Conservation (phyloP, 2,113 vertebrate genomes). For the Etheostoma spectabile region DNA sequence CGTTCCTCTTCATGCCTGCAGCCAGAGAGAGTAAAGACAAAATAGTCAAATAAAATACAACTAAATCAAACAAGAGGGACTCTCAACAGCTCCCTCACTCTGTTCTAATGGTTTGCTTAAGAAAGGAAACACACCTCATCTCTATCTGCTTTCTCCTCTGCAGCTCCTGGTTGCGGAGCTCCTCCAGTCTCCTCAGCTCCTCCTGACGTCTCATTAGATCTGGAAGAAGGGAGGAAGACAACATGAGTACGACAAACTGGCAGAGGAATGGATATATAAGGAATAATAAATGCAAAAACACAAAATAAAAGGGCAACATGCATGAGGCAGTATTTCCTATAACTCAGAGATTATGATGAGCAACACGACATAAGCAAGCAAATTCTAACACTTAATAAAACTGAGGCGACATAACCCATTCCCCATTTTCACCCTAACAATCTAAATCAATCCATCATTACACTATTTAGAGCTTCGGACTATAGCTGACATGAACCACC, state of each 20-base stretch:
- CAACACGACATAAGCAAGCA: no score
- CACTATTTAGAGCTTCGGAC: background rate
- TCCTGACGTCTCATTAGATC: constrained; percentile 98
- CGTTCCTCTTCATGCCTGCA: constrained; percentile 94
- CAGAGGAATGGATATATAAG: background rate
- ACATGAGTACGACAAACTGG: background rate
- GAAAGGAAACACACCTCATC: constrained; percentile 86
- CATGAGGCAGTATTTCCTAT: background rate
- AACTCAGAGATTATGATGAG: no score
- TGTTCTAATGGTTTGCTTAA: background rate
- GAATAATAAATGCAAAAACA: background rate
- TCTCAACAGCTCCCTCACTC: background rate
- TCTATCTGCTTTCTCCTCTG: constrained; percentile 98
- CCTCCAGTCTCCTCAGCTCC: constrained; percentile 95
- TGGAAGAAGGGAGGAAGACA: constrained; percentile 63
- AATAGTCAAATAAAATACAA: background rate
- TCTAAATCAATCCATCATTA: background rate
- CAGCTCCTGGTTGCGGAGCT: constrained; percentile 96
- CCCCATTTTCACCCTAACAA: no score
- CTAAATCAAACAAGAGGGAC: background rate
- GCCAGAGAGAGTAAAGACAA: background rate
- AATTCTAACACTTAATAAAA: background rate
- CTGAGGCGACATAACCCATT: background rate
- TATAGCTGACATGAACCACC: no score
- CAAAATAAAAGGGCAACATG: background rate